These are phyloP conservation scores for Chitala chitala DNA, from an alignment of 2,113 vertebrate species.

Conservation along the genomic window DNA sequence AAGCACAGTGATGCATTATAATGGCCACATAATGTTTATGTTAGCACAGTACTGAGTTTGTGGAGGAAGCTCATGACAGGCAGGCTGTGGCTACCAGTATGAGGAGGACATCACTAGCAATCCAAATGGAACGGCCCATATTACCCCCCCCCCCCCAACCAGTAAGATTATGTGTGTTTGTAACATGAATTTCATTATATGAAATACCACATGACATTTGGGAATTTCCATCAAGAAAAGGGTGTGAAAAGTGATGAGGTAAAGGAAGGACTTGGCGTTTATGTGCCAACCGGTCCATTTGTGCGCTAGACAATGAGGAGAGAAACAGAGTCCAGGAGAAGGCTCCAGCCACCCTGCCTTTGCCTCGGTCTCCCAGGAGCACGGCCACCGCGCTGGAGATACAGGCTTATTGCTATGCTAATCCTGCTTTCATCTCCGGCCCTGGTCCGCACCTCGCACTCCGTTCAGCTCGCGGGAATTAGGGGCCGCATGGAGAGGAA, in stretches of 20 bases:
- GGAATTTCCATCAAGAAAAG: neutral
- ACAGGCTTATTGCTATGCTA: slow-evolving; percentile 30
- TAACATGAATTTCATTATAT: neutral
- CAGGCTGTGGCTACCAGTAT: too few relatives aligned
- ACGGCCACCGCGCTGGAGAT: slow-evolving; percentile 17
- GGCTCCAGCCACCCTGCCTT: neutral
- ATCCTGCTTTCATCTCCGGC: slow-evolving; percentile 28
- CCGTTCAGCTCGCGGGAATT: slow-evolving; percentile 19
- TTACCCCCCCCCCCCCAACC: too few relatives aligned
- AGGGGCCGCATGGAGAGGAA: slow-evolving; percentile 24
- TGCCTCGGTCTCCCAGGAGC: slow-evolving; percentile 11
- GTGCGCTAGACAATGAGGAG: slow-evolving; percentile 5
- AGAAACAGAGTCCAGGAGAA: neutral
- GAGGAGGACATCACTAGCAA: too few relatives aligned
- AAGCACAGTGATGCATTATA: neutral
- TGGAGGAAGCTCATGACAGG: neutral
- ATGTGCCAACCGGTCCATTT: neutral
- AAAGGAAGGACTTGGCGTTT: neutral
- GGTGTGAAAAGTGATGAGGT: neutral
- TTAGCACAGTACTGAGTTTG: neutral
- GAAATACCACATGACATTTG: neutral
- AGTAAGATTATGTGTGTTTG: neutral
- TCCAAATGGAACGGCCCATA: too few relatives aligned
- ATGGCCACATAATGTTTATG: neutral
- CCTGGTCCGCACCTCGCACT: slow-evolving; percentile 16